phyloP scores from a whole-genome alignment of 2,113 vertebrate genomes.

The Strix aluco region DNA sequence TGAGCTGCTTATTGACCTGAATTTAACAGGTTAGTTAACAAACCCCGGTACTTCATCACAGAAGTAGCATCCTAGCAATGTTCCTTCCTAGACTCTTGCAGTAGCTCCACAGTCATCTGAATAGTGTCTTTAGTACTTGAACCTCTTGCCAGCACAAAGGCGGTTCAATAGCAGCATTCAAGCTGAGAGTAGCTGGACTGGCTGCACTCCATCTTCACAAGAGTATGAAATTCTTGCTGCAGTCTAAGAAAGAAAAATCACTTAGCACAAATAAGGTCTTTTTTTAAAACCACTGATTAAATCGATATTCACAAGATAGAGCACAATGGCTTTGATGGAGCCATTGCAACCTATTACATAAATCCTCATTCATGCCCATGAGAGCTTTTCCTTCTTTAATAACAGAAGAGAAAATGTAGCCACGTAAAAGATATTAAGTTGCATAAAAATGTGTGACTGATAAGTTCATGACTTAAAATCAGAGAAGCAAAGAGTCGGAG shows the following conservation, averaged over 20 bases:
- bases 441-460: background rate
- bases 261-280: slow-evolving; percentile 22
- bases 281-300: slow-evolving; percentile 40
- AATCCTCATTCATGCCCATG: slow-evolving; percentile 1
- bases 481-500: background rate
- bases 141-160: background rate
- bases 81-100: background rate
- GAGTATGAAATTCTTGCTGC: background rate
- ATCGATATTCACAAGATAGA: slow-evolving; percentile 18
- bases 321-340: slow-evolving; percentile 39
- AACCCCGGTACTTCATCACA: accelerated
- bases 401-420: background rate
- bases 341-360: background rate
- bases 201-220: background rate
- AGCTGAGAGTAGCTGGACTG: background rate
- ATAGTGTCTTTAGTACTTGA: background rate
- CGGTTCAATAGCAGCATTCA: background rate
- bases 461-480: background rate
- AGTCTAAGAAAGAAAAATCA: slow-evolving; percentile 15
- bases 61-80: background rate
- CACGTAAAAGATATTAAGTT: background rate
- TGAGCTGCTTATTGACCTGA: background rate
- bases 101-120: background rate
- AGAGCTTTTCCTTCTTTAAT: slow-evolving; percentile 24
- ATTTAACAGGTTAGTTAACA: background rate